Conservation (phyloP, 2,888 invertebrate species). For the Fissipunctia ypsillon region DNA sequence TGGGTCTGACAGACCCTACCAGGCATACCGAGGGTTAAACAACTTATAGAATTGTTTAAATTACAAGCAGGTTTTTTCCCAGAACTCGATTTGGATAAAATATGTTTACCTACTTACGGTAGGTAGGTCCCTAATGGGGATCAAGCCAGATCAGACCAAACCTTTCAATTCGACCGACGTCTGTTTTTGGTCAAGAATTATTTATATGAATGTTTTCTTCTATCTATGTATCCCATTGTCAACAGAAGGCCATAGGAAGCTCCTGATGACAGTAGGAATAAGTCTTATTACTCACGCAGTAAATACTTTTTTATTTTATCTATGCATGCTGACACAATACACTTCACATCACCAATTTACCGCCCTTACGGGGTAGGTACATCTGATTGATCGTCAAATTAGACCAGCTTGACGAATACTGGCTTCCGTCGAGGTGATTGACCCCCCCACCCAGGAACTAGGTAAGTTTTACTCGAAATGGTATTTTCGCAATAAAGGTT, state of each 20-base stretch:
- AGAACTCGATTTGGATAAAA: background rate
- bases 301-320: too few relatives aligned
- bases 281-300: background rate
- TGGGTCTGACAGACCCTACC: too few relatives aligned
- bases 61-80: background rate
- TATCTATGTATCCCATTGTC: background rate
- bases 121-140: too few relatives aligned
- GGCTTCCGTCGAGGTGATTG: too few relatives aligned
- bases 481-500: background rate
- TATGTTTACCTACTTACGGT: background rate
- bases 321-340: too few relatives aligned
- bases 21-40: too few relatives aligned
- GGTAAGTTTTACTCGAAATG: background rate
- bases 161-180: background rate
- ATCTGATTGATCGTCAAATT: too few relatives aligned
- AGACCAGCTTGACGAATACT: too few relatives aligned
- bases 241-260: background rate
- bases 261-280: background rate
- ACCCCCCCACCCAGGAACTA: too few relatives aligned
- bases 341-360: too few relatives aligned
- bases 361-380: too few relatives aligned
- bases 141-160: background rate
- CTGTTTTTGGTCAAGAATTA: background rate
- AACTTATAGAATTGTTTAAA: background rate
- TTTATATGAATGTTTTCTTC: background rate